phyloP scores from a whole-genome alignment of 2,113 vertebrate genomes.

The Lepus americanus region DNA sequence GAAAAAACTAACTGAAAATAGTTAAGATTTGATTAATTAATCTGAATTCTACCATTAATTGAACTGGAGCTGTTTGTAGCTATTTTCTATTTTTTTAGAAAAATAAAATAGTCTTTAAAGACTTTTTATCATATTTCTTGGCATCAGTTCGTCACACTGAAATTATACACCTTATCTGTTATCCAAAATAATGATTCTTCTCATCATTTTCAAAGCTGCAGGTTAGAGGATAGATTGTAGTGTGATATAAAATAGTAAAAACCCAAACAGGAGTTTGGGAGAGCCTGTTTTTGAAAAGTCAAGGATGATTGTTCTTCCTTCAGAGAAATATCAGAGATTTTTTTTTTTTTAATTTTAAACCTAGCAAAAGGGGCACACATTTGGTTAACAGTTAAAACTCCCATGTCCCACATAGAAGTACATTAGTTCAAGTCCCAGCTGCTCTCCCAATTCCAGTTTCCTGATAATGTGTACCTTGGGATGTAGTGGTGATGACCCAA shows the following conservation, averaged over 20 bases:
- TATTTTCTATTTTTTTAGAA: background rate
- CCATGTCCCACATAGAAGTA: too few relatives aligned
- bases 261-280: background rate
- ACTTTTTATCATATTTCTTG: background rate
- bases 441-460: too few relatives aligned
- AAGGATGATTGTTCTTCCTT: background rate
- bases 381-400: too few relatives aligned
- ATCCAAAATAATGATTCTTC: background rate
- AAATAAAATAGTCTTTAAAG: slow-evolving; percentile 9
- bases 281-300: background rate
- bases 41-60: background rate
- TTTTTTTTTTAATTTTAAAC: background rate
- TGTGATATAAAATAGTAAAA: background rate
- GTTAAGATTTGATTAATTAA: background rate
- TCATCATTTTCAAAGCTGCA: background rate
- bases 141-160: background rate
- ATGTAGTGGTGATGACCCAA: too few relatives aligned
- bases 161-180: background rate
- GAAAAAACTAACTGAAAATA: slow-evolving; percentile 2
- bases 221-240: background rate
- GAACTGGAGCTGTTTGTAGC: background rate
- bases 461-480: too few relatives aligned
- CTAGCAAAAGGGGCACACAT: too few relatives aligned
- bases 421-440: too few relatives aligned
- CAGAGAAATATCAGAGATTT: background rate